Base-by-base conservation (phyloP, 1,140 invertebrate genomes). In the Cyclargus thomasi region DNA sequence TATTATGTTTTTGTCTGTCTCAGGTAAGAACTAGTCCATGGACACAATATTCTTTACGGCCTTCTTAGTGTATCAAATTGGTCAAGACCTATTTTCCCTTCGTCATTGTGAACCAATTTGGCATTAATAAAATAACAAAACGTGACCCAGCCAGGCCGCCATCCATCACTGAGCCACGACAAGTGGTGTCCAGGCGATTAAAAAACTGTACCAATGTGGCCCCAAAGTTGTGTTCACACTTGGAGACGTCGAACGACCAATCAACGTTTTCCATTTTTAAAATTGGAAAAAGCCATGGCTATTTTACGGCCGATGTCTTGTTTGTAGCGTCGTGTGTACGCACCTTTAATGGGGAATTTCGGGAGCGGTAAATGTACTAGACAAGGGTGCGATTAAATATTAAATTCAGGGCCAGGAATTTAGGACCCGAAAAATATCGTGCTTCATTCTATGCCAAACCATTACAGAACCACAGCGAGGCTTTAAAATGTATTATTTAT, bases 121-220 rank as follows among this genome's bases (percentile, higher is more conserved):
- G 87, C 86, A 90, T 86, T 90, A 90, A 88, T 88, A 90, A 87
- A 88, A 88, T 86, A 86, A 90, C 87, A 86, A 88, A 87, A 88
- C 86, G 82, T 85, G 85, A 87, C 85, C 86, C 81, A 70, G 67
- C 67, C 74, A 64, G 72, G 63, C 74, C 76, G 78, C 77, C 82
- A 90, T 90, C 87, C 83, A 90, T 90, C 87, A 90, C 84, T 71
- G 70, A 70, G 74, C 67, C 76, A 76, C 82, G 87, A 88, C 87
- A 88, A 87, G 85, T 90, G 85, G 72, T 81, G 78, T 79, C 67
- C 82, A 78, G 71, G 73, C 85, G 85, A 87, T 90, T 90, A 90
- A 90, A 90, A 87, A 88, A 88, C 79, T 82, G 84, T 77, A 74
- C 84, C 79, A 81, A 83, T 81, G 79, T 70, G 75, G 73, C 78